A percentile compares a stretch with the other conserved stretches of the same genome.
These are phyloP conservation scores for Cheilinus undulatus DNA, from an alignment of 2,113 vertebrate species.

Conservation along the genomic window DNA sequence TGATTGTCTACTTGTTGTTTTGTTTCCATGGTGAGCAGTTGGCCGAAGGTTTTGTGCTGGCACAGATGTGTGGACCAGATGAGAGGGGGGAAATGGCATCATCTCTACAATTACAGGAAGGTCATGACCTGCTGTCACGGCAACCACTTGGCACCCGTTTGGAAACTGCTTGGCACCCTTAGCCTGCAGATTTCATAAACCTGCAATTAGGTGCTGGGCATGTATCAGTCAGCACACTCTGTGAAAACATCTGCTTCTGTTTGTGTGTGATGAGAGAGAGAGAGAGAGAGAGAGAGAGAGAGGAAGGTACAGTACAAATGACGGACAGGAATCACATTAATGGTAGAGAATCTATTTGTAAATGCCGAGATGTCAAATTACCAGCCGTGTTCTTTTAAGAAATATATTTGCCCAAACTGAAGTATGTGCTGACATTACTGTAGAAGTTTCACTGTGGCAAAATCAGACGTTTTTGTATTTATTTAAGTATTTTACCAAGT, in stretches of 20 bases:
- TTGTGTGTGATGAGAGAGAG: conserved; percentile 30
- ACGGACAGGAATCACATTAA: conserved; percentile 8
- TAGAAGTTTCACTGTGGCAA: too few relatives aligned
- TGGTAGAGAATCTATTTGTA: conserved; percentile 21
- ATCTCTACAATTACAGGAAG: conserved; percentile 78
- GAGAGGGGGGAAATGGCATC: conserved; percentile 68
- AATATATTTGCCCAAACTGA: too few relatives aligned
- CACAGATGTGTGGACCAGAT: conserved; percentile 72
- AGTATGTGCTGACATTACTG: too few relatives aligned
- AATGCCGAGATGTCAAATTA: conserved; percentile 6
- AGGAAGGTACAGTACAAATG: too few relatives aligned
- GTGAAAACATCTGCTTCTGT: conserved; percentile 75
- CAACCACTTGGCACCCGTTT: conserved; percentile 72
- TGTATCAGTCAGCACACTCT: conserved; percentile 71
- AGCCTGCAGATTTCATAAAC: conserved; percentile 78
- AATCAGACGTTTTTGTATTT: too few relatives aligned
- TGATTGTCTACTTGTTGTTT: conserved; percentile 1
- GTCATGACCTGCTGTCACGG: conserved; percentile 72
- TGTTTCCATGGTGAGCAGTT: conserved; percentile 19
- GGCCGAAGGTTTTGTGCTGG: conserved; percentile 26
- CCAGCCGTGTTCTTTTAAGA: background rate
- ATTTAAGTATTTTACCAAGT: too few relatives aligned
- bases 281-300: too few relatives aligned
- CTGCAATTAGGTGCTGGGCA: conserved; percentile 78
- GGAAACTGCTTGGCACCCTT: conserved; percentile 73